A percentile compares a stretch with the other conserved stretches of the same genome.
These are phyloP conservation scores for Muntiacus reevesi DNA, from an alignment of 2,113 vertebrate genomes.

Conservation along the genomic window DNA sequence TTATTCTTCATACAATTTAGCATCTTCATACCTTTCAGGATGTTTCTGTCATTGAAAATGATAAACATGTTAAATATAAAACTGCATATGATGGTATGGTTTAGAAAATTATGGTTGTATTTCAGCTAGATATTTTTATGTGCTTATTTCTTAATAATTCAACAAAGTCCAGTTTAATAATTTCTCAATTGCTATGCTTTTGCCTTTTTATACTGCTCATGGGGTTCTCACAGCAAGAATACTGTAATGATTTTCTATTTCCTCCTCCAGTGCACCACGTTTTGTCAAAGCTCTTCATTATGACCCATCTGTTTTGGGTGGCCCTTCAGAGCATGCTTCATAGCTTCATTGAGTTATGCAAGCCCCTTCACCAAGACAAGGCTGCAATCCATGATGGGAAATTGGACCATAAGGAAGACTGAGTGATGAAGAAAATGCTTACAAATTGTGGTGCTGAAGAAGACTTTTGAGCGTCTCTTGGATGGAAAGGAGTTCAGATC, in stretches of 20 bases:
- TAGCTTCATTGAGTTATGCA: not conserved
- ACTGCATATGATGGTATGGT: not conserved
- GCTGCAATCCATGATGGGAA: not conserved
- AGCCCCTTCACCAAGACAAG: not conserved
- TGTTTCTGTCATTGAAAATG: not conserved
- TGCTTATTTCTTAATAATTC: not conserved
- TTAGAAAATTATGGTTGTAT: not conserved
- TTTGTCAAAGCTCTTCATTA: not conserved
- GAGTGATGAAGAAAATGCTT: not conserved
- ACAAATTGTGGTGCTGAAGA: not conserved
- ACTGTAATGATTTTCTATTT: not conserved
- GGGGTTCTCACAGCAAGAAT: not conserved
- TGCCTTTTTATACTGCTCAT: not conserved
- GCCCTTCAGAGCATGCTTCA: not conserved
- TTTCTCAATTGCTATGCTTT: not conserved
- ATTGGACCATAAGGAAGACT: not conserved
- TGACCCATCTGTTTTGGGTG: not conserved
- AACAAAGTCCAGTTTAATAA: not conserved
- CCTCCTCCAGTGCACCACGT: not conserved
- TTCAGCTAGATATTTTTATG: not conserved
- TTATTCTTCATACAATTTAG: conserved; percentile 43
- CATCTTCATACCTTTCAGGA: not conserved
- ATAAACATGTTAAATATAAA: not conserved
- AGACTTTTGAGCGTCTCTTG: not conserved
- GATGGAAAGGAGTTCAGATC: not conserved